These are phyloP conservation scores for Fabriciana adippe DNA, from an alignment of 2,888 invertebrate genomes.

Conservation along the genomic window DNA sequence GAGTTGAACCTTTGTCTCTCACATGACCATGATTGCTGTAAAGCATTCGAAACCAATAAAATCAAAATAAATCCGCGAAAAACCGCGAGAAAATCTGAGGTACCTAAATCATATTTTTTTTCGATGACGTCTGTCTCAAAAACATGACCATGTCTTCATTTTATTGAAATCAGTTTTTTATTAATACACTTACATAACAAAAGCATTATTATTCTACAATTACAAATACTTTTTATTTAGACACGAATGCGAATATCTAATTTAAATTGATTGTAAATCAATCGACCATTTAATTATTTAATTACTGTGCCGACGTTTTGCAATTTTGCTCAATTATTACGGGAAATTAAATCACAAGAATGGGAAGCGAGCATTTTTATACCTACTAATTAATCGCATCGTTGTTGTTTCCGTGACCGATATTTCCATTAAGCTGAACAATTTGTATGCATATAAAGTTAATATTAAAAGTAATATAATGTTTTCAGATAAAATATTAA, in stretches of 20 bases:
- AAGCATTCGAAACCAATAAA: too few species aligned
- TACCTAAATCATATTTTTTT: too few species aligned
- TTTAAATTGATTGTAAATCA: neutral
- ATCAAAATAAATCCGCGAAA: too few species aligned
- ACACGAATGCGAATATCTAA: neutral
- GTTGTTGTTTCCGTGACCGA: neutral
- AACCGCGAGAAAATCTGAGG: too few species aligned
- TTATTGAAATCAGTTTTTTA: too few species aligned
- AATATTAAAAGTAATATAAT: neutral
- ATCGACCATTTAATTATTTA: neutral
- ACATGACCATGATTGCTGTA: too few species aligned
- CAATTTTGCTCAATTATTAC: neutral
- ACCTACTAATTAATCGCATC: conserved; percentile 18
- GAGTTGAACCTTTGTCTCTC: too few species aligned
- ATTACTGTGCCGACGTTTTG: neutral
- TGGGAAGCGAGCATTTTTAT: conserved; percentile 1
- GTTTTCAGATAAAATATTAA: conserved; percentile 10
- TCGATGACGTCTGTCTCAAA: too few species aligned
- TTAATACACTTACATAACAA: too few species aligned
- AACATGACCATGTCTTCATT: too few species aligned
- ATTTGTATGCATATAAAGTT: conserved; percentile 4
- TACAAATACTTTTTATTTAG: too few species aligned
- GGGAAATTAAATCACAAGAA: conserved; percentile 6
- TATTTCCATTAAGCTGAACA: neutral
- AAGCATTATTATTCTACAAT: too few species aligned